Evolutionary conservation across 2,113 vertebrate genomes (phyloP).

Genomic region (Irena cyanogastra): DNA sequence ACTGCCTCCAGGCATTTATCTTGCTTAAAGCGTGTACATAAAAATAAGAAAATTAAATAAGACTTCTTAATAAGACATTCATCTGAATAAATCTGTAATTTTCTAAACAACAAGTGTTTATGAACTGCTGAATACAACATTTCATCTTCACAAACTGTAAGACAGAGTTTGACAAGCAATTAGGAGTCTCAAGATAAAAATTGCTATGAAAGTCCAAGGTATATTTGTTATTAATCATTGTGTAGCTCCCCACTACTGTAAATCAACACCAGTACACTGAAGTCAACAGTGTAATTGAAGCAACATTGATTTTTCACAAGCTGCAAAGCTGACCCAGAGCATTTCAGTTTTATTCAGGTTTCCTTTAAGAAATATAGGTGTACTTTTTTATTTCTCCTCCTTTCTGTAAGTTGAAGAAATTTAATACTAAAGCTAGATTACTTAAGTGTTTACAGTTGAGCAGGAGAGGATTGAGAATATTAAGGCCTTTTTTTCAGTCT

Average conservation of each 20-base stretch:
- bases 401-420: neutral
- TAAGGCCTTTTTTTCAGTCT: neutral
- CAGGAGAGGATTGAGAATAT: neutral
- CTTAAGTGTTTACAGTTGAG: neutral
- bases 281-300: slow-evolving; percentile 18
- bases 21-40: neutral
- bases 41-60: neutral
- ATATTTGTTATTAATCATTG: slow-evolving; percentile 18
- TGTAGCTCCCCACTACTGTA: neutral
- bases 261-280: slow-evolving; percentile 11
- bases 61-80: neutral
- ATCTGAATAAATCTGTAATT: neutral
- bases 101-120: neutral
- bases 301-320: slow-evolving; percentile 42
- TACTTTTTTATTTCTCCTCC: neutral
- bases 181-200: slow-evolving; percentile 22
- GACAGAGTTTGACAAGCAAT: slow-evolving; percentile 8
- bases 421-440: neutral
- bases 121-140: neutral
- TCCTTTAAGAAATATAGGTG: neutral
- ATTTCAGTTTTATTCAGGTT: neutral
- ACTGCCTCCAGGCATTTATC: neutral
- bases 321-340: neutral
- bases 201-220: neutral
- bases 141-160: neutral